phyloP scores from a whole-genome alignment of 2,888 invertebrate genomes.

The Tachina grossa region DNA sequence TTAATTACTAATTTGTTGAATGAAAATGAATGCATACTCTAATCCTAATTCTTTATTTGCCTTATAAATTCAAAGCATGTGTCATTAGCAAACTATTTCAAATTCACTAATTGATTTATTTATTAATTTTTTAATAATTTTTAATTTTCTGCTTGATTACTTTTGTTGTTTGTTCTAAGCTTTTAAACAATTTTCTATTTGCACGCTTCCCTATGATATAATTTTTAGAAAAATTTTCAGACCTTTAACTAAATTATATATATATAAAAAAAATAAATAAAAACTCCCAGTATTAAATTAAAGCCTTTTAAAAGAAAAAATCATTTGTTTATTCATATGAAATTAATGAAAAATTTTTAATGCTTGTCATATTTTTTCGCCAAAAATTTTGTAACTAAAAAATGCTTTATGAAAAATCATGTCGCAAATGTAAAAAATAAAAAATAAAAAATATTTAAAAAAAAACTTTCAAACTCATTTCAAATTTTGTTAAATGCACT shows the following conservation, averaged over 20 bases:
- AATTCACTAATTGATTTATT: too few species aligned
- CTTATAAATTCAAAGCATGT: too few species aligned
- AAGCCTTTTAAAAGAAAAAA: background rate
- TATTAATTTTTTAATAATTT: background rate
- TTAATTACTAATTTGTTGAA: too few species aligned
- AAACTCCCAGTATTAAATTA: constrained; percentile 51
- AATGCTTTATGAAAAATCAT: constrained; percentile 32
- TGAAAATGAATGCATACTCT: too few species aligned
- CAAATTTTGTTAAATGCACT: constrained; percentile 23
- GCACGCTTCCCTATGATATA: constrained; percentile 10
- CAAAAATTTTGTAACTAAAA: constrained; percentile 20
- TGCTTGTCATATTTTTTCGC: constrained; percentile 8
- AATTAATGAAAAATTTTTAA: constrained; percentile 23
- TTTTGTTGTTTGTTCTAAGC: background rate
- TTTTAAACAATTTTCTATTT: background rate
- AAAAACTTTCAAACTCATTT: constrained; percentile 25
- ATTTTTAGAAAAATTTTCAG: background rate
- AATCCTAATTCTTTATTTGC: too few species aligned
- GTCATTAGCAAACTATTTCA: too few species aligned
- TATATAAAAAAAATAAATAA: background rate
- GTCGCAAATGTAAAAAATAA: constrained; percentile 13
- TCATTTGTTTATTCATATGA: background rate
- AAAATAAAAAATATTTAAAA: constrained; percentile 12
- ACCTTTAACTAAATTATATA: constrained; percentile 19
- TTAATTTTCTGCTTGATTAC: constrained; percentile 25